Evolutionary conservation across 2,888 invertebrate species (phyloP).

Genomic region (Erebia palarica): DNA sequence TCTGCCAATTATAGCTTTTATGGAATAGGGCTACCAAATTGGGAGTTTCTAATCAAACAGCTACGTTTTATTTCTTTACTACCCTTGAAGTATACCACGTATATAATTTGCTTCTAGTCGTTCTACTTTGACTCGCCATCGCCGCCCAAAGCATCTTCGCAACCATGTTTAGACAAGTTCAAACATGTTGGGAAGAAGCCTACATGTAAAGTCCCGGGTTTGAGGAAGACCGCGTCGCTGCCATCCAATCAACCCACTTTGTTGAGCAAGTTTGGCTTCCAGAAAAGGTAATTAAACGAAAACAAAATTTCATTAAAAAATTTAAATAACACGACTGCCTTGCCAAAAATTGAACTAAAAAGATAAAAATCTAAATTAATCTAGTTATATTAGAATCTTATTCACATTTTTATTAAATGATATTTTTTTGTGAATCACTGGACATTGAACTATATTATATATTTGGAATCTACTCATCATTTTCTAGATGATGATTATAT

Average conservation of each 20-base stretch:
- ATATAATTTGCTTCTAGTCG: conserved; percentile 18
- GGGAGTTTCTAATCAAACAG: conserved; percentile 6
- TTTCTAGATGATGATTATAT: too few relatives aligned
- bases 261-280: conserved; percentile 86
- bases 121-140: conserved; percentile 28
- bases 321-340: too few relatives aligned
- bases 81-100: neutral
- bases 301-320: too few relatives aligned
- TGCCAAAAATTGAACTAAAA: too few relatives aligned
- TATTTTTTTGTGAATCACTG: too few relatives aligned
- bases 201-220: conserved; percentile 55
- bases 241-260: conserved; percentile 82
- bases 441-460: too few relatives aligned
- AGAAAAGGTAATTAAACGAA: conserved; percentile 74
- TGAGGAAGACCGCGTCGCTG: conserved; percentile 57
- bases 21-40: neutral
- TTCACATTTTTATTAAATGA: too few relatives aligned
- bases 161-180: conserved; percentile 29
- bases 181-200: conserved; percentile 25
- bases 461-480: too few relatives aligned
- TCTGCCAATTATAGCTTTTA: neutral
- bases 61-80: neutral
- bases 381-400: too few relatives aligned
- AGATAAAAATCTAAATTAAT: too few relatives aligned
- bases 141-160: conserved; percentile 41